Base-by-base conservation (phyloP, 2,797 vertebrate species). In the Pygocentrus nattereri region DNA sequence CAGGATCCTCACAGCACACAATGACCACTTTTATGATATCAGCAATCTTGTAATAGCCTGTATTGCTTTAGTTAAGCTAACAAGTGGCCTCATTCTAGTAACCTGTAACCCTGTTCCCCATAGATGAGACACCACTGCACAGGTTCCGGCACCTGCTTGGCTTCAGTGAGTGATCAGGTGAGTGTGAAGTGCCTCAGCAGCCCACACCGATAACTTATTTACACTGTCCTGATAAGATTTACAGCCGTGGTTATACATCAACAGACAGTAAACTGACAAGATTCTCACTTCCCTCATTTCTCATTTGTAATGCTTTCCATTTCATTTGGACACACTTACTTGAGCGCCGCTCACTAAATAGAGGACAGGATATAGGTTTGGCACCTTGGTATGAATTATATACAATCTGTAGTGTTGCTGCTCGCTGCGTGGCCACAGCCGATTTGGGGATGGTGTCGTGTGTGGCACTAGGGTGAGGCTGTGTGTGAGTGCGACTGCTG, bases 401-500 rank as follows among this genome's bases (percentile, higher is more conserved):
- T 50, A 49, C 21, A 49, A 13, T 50, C 25, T 31, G n/a, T 50
- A 27, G 25, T 64, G 61, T 70, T 64, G 30, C 25, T 16, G 49
- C 31, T 16, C 80, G 8, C 64, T 68, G 69, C 16, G 49, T 79
- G 80, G 78, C 79, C 78, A 69, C 34, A 3, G 82, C 82, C 68
- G 13, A 79, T 89, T 85, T 30, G 13, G 30, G 0, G 1, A 16
- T 72, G 74, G 83, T 44, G 54, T 31, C 86, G 83, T 80, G 82
- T 70, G 67, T 56, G 87, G 85, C 84, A 80, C 31, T 52, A 30
- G 34, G 16, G 44, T 73, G 61, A 79, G 49, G 31, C 52, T 71
- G 68, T 58, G 19, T 74, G 31, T 44, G 47, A 80, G 81, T 64
- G 44, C 84, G 90, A 91, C 89, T 91, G 93, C 92, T 94, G 92